These are phyloP conservation scores for Minunthozetes semirufus DNA, from an alignment of 2,888 invertebrate genomes.

Conservation along the genomic window DNA sequence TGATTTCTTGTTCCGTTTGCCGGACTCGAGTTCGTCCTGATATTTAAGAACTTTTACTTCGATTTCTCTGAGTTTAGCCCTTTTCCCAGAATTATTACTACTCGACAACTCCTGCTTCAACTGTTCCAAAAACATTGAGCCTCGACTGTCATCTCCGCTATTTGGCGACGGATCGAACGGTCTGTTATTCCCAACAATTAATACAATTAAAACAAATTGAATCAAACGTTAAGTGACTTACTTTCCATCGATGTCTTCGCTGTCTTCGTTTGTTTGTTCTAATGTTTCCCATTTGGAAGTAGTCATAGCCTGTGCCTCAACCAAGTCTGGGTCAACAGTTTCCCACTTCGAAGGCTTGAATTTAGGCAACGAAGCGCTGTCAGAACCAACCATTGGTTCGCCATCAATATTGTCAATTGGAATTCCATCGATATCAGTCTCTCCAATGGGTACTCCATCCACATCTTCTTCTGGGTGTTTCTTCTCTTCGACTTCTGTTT, in stretches of 20 bases:
- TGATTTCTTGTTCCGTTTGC: constrained; percentile 62
- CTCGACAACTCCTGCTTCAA: constrained; percentile 37
- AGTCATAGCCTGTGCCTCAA: constrained; percentile 67
- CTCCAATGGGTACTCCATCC: constrained; percentile 45
- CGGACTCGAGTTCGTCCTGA: constrained; percentile 89
- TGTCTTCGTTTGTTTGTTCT: constrained; percentile 52
- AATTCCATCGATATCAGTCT: constrained; percentile 46
- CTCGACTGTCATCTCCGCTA: constrained; percentile 7
- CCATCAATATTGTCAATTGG: constrained; percentile 55
- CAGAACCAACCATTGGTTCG: constrained; percentile 38
- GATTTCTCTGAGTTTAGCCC: constrained; percentile 64
- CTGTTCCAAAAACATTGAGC: constrained; percentile 32
- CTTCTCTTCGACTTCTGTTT: constrained; percentile 50
- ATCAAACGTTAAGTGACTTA: constrained; percentile 32
- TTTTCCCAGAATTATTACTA: constrained; percentile 42
- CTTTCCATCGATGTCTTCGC: constrained; percentile 57
- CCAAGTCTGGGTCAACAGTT: constrained; percentile 78
- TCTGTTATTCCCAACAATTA: background rate
- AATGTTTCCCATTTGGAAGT: constrained; percentile 81
- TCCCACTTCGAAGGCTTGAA: constrained; percentile 93
- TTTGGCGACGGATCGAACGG: constrained; percentile 24
- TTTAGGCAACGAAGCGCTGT: constrained; percentile 37
- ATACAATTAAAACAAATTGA: background rate
- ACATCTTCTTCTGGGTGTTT: constrained; percentile 50
- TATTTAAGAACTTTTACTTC: constrained; percentile 88